A percentile compares a stretch with the other conserved stretches of the same genome.
Evolutionary conservation across 1,140 invertebrate genomes (phyloP).

Genomic region (Harpegnathos saltator): DNA sequence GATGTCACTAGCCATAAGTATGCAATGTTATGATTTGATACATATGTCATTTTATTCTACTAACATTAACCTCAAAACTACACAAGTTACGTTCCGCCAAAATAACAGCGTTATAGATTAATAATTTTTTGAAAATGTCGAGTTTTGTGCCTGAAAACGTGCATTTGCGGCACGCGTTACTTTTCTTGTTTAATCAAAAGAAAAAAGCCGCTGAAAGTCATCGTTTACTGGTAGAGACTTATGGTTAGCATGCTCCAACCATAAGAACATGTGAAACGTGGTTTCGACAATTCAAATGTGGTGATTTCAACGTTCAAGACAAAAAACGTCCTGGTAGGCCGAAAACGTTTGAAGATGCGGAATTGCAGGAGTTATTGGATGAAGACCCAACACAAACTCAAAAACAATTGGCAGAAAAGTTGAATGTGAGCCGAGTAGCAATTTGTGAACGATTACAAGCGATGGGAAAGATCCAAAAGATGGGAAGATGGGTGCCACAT

Average conservation of each 20-base stretch:
- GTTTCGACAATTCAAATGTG: not conserved
- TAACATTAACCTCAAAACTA: too few species aligned
- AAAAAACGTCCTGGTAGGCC: conserved; percentile 3
- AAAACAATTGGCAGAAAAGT: conserved; percentile 2
- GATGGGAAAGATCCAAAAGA: too few species aligned
- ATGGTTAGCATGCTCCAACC: conserved; percentile 15
- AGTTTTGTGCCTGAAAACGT: conserved; percentile 15
- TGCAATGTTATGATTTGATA: too few species aligned
- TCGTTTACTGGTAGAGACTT: conserved; percentile 5
- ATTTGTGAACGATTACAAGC: not conserved
- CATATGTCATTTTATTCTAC: too few species aligned
- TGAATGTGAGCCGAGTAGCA: not conserved
- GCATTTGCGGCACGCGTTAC: conserved; percentile 1
- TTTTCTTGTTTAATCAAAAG: conserved; percentile 35
- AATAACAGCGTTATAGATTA: too few species aligned
- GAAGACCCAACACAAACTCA: not conserved
- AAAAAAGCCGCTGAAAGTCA: conserved; percentile 27
- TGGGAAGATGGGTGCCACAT: too few species aligned
- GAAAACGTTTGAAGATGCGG: conserved; percentile 1
- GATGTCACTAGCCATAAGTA: too few species aligned
- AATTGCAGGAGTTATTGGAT: not conserved
- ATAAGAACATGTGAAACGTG: too few species aligned
- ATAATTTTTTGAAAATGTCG: conserved; percentile 26
- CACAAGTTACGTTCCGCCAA: too few species aligned
- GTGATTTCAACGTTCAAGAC: too few species aligned